Percentiles rank a stretch among this genome's conserved stretches.
Conservation (phyloP, 2,888 invertebrate genomes). For the Apocheima hispidaria region DNA sequence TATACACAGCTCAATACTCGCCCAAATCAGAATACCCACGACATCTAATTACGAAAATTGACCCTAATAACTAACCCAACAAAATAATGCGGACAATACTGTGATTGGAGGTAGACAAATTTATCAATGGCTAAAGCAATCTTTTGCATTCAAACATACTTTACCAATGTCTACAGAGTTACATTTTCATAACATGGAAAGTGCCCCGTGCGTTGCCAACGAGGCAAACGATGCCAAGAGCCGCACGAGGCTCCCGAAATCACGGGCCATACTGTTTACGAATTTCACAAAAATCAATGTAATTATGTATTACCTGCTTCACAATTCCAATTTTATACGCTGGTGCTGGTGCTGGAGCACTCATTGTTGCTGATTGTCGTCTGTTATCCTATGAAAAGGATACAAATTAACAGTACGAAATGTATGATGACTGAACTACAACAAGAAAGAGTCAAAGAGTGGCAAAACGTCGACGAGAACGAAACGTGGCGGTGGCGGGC, state of each 20-base stretch:
- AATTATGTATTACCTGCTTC: slow-evolving; percentile 75
- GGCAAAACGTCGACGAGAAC: slow-evolving; percentile 16
- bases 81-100: background rate
- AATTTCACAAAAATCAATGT: slow-evolving; percentile 49
- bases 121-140: background rate
- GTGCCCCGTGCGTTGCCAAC: slow-evolving; percentile 71
- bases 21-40: slow-evolving; percentile 3
- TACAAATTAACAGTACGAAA: slow-evolving; percentile 55
- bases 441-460: slow-evolving; percentile 70
- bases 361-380: slow-evolving; percentile 70
- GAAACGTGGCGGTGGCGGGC: slow-evolving; percentile 84
- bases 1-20: background rate
- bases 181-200: slow-evolving; percentile 16
- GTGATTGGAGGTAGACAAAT: background rate
- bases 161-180: background rate
- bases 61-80: slow-evolving; percentile 14
- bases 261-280: slow-evolving; percentile 40
- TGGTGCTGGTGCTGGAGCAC: slow-evolving; percentile 73
- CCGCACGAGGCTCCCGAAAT: slow-evolving; percentile 71
- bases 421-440: slow-evolving; percentile 65
- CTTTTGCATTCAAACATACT: slow-evolving; percentile 4
- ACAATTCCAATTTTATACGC: slow-evolving; percentile 79
- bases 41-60: slow-evolving; percentile 8
- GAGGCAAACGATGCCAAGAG: slow-evolving; percentile 68
- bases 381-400: slow-evolving; percentile 58